Evolutionary conservation across 2,888 invertebrate genomes (phyloP), one percentile per base, ranked within the genome.

Genomic region (Anoplius nigerrimus): DNA sequence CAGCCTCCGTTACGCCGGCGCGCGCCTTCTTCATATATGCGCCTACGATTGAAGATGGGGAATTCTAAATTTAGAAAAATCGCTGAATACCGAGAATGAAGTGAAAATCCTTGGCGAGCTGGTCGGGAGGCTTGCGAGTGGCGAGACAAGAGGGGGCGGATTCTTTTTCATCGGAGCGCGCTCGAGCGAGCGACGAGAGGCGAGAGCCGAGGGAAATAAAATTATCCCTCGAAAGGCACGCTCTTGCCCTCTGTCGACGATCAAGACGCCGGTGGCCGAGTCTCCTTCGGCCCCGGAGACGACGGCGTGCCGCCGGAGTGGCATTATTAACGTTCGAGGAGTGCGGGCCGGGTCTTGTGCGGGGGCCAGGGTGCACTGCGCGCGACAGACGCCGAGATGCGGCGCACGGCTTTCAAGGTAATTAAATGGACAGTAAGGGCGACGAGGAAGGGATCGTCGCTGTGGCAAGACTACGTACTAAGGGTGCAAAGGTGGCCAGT

Each of bases 351-450:
- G 55, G 24, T 62, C 18, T 43, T 15, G 52, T 15, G 43, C 48
- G n/a, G 48, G 48, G 16, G n/a, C 18, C 16, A n/a, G n/a, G n/a
- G 48, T 48, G 48, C 48, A 16, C 8, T 48, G 16, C 48, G n/a
- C 48, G 13, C 48, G 48, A 48, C 48, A 63, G 58, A 60, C 16
- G 8, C 53, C 46, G 53, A 27, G 69, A 16, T 22, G 59, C 51
- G 34, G 52, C 45, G 52, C 43, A 56, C 43, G 65, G 77, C 82
- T 81, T 79, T 82, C 71, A 81, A 73, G 73, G 69, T 79, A 82
- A 82, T 82, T 81, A 79, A 81, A 81, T 76, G 74, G 71, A 61
- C 76, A 54, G 59, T 55, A 48, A 56, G 21, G 18, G 59, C 55
- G 58, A 24, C 61, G 65, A 46, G n/a, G 20, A 46, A 24, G 45